Base-by-base conservation (phyloP, 2,888 invertebrate genomes). In the Aphrophora alni region DNA sequence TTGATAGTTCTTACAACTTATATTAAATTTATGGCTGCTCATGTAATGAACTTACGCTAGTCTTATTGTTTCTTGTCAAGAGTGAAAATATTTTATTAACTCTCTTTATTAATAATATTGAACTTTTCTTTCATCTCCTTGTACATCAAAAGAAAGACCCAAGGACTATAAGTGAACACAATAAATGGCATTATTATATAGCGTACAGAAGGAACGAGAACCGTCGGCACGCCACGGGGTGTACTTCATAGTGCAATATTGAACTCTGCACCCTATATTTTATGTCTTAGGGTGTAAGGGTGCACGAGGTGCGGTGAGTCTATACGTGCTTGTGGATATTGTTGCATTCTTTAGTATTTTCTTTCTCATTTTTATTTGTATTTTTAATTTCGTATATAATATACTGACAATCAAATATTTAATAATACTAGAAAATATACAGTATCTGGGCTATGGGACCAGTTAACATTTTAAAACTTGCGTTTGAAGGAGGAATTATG, bases 131-230 rank as follows among this genome's bases (percentile, higher is more conserved):
- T 59, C 21, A 59, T 59, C 59, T 59, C 2, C 5, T 21, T 21
- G 59, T 21, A 59, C 59, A 21, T 59, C 59, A 59, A n/a, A 44
- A n/a, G 59, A 59, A 59, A n/a, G 59, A 17, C 44, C 10, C 14
- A 17, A 44, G 44, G 44, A 44, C 12, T 21, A n/a, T 59, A 59
- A 59, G 59, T 59, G 59, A 59, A 59, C 59, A 59, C 12, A 59
- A 59, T 59, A 59, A 59, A 59, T 59, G 59, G 59, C 59, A 59
- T 59, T 59, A 59, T 59, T 59, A 59, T 59, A 59, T 59, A 21
- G 3, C 12, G 59, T 21, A 59, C 59, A 21, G 59, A 59, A 59
- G 59, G 59, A 59, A 59, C 59, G 3, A 21, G 59, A 59, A 59
- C 14, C 21, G 59, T 21, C 59, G 12, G 21, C 59, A 14, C 59